Conservation (phyloP, 2,113 vertebrate species). For the Terrapene triunguis region DNA sequence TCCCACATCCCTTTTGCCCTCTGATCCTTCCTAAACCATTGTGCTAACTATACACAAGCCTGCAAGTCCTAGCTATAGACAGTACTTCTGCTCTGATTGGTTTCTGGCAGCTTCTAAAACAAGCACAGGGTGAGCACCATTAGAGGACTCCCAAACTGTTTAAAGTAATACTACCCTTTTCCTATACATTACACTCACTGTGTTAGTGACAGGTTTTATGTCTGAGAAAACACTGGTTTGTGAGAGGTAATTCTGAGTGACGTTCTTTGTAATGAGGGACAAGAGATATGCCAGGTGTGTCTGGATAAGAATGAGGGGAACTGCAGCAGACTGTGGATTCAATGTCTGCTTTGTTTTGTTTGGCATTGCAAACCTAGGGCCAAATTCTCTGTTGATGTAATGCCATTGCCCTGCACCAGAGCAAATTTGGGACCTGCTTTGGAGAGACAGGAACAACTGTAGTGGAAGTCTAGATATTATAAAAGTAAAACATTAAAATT, state of each 20-base stretch:
- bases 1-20: not conserved
- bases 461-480: not conserved
- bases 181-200: not conserved
- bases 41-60: not conserved
- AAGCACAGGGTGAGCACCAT: accelerated
- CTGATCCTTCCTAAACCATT: not conserved
- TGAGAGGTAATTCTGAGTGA: not conserved
- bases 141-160: not conserved
- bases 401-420: accelerated
- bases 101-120: not conserved
- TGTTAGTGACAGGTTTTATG: not conserved
- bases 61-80: not conserved
- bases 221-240: not conserved
- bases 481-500: not conserved
- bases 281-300: not conserved
- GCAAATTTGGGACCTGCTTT: not conserved
- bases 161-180: accelerated
- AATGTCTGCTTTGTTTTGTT: not conserved
- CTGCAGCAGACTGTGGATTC: not conserved
- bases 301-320: not conserved
- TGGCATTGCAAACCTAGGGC: not conserved
- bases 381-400: accelerated
- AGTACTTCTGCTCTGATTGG: not conserved
- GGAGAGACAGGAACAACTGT: not conserved
- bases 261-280: not conserved